Conservation (phyloP, 2,113 vertebrate genomes). For the Chitala chitala region DNA sequence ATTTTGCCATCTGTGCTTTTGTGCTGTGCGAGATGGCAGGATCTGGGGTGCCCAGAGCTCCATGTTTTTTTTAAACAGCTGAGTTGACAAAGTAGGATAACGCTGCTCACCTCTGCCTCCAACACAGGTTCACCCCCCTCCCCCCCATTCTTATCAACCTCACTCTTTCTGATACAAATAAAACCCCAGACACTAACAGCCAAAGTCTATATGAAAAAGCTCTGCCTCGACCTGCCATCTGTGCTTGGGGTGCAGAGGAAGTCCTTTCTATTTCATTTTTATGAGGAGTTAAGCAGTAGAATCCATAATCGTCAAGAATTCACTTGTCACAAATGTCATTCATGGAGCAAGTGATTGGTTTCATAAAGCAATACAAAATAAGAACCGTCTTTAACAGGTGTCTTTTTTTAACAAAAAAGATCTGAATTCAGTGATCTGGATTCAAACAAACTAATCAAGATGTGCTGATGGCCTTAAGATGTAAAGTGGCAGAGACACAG, state of each 20-base stretch:
- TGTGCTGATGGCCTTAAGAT: too few relatives aligned
- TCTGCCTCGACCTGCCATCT: not conserved
- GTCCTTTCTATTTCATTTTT: not conserved
- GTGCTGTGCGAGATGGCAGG: not conserved
- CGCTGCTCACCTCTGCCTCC: constrained; percentile 17
- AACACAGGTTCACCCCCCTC: too few relatives aligned
- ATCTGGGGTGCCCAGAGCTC: constrained; percentile 30
- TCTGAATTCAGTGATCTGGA: too few relatives aligned
- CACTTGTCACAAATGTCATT: not conserved
- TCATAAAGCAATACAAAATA: too few relatives aligned
- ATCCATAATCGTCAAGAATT: not conserved
- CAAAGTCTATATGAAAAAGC: not conserved
- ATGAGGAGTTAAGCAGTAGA: not conserved
- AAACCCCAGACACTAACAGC: not conserved
- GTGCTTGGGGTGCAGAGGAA: not conserved
- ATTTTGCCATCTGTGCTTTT: not conserved
- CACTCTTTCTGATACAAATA: not conserved
- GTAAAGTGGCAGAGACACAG: too few relatives aligned
- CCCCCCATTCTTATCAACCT: not conserved
- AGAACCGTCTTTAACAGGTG: too few relatives aligned
- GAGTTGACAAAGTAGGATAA: constrained; percentile 28
- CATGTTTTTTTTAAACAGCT: constrained; percentile 44
- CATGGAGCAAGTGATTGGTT: too few relatives aligned
- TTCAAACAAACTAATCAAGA: too few relatives aligned
- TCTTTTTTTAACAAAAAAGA: too few relatives aligned